A percentile compares a stretch with the other conserved stretches of the same genome.
These are phyloP conservation scores for Nanger granti DNA, from an alignment of 2,113 vertebrate species.

Conservation along the genomic window DNA sequence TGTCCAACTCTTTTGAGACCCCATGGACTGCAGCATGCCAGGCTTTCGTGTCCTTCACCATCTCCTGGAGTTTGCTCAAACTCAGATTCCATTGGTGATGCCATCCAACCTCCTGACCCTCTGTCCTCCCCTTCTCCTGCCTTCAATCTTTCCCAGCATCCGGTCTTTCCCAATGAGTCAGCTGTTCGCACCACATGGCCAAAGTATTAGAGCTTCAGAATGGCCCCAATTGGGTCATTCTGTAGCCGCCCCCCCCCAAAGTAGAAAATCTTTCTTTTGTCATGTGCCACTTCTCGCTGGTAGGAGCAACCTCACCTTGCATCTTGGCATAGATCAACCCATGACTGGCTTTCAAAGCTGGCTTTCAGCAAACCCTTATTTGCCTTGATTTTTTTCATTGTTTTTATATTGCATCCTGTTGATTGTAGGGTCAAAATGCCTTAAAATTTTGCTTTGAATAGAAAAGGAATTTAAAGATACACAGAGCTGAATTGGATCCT, in stretches of 20 bases:
- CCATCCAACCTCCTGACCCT: not conserved
- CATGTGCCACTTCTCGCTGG: not conserved
- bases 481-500: not conserved
- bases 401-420: not conserved
- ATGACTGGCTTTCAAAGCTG: not conserved
- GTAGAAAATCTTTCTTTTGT: not conserved
- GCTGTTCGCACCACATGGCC: not conserved
- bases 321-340: not conserved
- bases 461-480: not conserved
- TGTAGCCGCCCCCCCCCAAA: not conserved
- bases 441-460: constrained; percentile 17
- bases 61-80: not conserved
- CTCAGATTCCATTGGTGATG: not conserved
- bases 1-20: not conserved
- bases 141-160: not conserved
- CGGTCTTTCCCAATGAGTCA: not conserved
- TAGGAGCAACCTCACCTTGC: not conserved
- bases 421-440: not conserved
- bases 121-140: not conserved
- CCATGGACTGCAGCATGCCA: not conserved
- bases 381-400: not conserved
- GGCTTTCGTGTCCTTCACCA: not conserved
- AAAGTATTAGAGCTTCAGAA: not conserved
- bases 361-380: not conserved
- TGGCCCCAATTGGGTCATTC: not conserved